These are phyloP conservation scores for Calliopsis andreniformis DNA, from an alignment of 1,140 invertebrate genomes.

Conservation along the genomic window DNA sequence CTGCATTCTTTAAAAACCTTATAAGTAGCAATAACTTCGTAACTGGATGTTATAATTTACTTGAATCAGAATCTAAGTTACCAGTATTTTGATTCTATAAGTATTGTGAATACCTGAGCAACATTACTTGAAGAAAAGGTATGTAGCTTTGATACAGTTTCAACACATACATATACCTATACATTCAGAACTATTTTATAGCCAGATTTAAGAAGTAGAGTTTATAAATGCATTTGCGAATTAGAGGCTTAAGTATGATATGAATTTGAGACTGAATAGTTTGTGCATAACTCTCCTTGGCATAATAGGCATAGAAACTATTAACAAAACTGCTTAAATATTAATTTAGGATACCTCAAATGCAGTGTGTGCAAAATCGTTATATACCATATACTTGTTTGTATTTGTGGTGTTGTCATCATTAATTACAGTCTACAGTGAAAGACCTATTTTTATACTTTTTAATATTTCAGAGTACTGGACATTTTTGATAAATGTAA, in stretches of 20 bases:
- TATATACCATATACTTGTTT: background rate
- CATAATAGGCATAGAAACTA: constrained; percentile 1
- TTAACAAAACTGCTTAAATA: constrained; percentile 47
- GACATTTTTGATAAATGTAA: background rate
- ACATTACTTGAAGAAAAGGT: too few species aligned
- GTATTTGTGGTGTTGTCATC: constrained; percentile 3
- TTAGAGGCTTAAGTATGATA: background rate
- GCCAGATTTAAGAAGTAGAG: too few species aligned
- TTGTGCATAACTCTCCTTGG: constrained; percentile 20
- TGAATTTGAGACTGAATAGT: background rate
- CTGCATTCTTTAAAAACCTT: too few species aligned
- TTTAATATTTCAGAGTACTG: constrained; percentile 6
- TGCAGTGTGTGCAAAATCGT: background rate
- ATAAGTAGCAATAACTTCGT: too few species aligned
- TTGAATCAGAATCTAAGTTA: too few species aligned
- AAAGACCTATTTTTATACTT: constrained; percentile 19
- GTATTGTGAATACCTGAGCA: too few species aligned
- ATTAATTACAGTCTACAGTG: background rate
- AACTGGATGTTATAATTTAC: too few species aligned
- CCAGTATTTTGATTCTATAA: too few species aligned
- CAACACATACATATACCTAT: too few species aligned
- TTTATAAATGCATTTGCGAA: background rate
- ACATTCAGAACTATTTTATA: too few species aligned
- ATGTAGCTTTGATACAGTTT: too few species aligned
- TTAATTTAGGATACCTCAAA: constrained; percentile 1